Conservation (phyloP, 2,888 invertebrate genomes). For the Chromoteleia sp. region DNA sequence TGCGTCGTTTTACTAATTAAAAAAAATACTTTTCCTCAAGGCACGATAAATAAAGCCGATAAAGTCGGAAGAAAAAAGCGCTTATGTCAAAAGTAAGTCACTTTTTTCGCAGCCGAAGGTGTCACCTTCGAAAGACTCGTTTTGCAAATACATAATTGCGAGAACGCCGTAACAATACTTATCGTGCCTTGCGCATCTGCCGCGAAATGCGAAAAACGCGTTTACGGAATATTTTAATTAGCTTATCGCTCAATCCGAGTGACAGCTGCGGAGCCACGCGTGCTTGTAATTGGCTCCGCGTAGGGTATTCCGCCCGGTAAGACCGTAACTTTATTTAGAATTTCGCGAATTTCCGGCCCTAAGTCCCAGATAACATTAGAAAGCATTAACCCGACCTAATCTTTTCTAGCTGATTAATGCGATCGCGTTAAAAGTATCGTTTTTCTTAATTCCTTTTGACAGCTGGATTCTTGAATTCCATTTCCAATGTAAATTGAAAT, state of each 20-base stretch:
- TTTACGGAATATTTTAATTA: constrained; percentile 84
- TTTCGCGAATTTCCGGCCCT: constrained; percentile 67
- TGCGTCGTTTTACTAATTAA: constrained; percentile 26
- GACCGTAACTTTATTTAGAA: constrained; percentile 67
- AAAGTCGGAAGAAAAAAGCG: constrained; percentile 27
- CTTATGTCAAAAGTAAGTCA: constrained; percentile 51
- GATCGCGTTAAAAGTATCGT: constrained; percentile 1
- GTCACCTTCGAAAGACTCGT: constrained; percentile 57
- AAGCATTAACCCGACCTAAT: constrained; percentile 32
- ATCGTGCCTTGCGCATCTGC: constrained; percentile 79
- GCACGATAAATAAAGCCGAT: constrained; percentile 35
- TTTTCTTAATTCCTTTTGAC: constrained; percentile 33
- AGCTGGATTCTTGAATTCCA: constrained; percentile 16
- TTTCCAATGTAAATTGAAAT: no score
- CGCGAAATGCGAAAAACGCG: constrained; percentile 73
- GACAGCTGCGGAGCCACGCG: constrained; percentile 82
- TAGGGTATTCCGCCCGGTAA: constrained; percentile 57
- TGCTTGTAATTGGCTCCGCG: constrained; percentile 81
- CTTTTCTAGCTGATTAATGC: constrained; percentile 38
- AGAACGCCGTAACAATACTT: constrained; percentile 70
- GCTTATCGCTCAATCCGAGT: constrained; percentile 82
- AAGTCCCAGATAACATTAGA: constrained; percentile 54
- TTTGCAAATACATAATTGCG: constrained; percentile 69
- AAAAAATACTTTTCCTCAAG: constrained; percentile 24
- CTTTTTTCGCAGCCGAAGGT: constrained; percentile 55